Evolutionary conservation across 2,888 invertebrate species (phyloP), one percentile per base, ranked within the genome.

Genomic region (Heteromurus nitidus): DNA sequence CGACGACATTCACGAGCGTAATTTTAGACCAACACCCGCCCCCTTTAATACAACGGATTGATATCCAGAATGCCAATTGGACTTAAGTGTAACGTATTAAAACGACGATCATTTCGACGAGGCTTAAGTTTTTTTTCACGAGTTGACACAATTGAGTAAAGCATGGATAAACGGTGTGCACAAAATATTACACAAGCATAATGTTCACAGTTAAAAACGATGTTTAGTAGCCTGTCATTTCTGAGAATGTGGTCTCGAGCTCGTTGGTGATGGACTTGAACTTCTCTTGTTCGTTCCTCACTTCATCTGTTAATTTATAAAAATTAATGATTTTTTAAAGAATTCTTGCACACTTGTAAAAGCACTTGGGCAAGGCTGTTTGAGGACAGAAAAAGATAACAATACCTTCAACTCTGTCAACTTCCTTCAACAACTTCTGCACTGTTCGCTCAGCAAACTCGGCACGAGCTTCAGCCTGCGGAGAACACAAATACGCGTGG

Each of bases 241-340:
- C 98, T 87, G 97, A 96, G 90, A 97, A 97, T 84, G 97, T 97
- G 90, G 95, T 94, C 91, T 98, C 98, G 93, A 99, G 94, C 91
- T 99, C 98, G 90, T 98, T 97, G 88, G 97, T 97, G 90, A 99
- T 98, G 87, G 95, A 94, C 92, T 98, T 98, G 93, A 96, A 99
- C 91, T 96, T 96, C 92, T 96, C 96, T 92, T 97, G 97, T 89
- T 96, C 96, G 90, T 94, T 93, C 88, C 94, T 91, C 89, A 96
- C 92, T 89, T 96, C 95, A 91, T 96, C 96, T 96, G 93, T 87
- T 92, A 92, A 50, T 2, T 42, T 26, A 42, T 24, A 22, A 44
- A 36, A 31, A 47, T 55, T 30, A 30, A 24, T 11, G 62, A 22
- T 50, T 55, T 26, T 47, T 24, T 26, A 69, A 28, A 50, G 50